phyloP scores from a whole-genome alignment of 2,113 vertebrate species.

The Epinephelus lanceolatus region DNA sequence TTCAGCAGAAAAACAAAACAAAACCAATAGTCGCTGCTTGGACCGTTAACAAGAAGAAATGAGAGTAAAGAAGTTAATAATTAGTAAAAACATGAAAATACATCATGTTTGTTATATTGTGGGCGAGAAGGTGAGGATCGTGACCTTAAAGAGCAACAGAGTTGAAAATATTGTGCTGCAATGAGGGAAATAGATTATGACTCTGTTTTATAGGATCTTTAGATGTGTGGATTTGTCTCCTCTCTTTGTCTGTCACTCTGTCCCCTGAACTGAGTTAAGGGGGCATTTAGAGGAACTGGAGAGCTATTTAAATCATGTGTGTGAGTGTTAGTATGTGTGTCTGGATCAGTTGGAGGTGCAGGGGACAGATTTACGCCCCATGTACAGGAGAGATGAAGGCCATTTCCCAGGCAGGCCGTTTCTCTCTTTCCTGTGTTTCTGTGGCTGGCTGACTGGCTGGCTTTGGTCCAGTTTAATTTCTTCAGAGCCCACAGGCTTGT shows the following conservation, averaged over 20 bases:
- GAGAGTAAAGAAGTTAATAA: background rate
- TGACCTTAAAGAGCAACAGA: constrained; percentile 29
- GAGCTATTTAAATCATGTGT: constrained; percentile 67
- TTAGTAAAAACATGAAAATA: background rate
- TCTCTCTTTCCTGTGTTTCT: constrained; percentile 55
- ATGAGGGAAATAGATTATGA: constrained; percentile 34
- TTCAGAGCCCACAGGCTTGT: constrained; percentile 61
- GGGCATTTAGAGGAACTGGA: constrained; percentile 53
- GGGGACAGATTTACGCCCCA: constrained; percentile 75
- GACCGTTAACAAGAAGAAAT: background rate
- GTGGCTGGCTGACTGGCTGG: constrained; percentile 35
- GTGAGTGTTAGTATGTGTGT: constrained; percentile 63
- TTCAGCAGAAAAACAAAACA: too few relatives aligned
- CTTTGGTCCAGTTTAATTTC: constrained; percentile 76
- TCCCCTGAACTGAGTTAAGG: constrained; percentile 56
- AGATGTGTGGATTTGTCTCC: constrained; percentile 27
- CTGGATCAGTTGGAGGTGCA: constrained; percentile 58
- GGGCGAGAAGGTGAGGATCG: background rate
- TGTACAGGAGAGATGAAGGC: constrained; percentile 69
- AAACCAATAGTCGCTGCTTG: too few relatives aligned
- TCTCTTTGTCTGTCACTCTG: constrained; percentile 53
- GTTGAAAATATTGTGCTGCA: constrained; percentile 8
- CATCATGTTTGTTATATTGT: background rate
- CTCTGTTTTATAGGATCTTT: constrained; percentile 51
- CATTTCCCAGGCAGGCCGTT: constrained; percentile 62